Evolutionary conservation across 2,888 invertebrate species (phyloP), one percentile per base, ranked within the genome.

Genomic region (Biston stratarius): DNA sequence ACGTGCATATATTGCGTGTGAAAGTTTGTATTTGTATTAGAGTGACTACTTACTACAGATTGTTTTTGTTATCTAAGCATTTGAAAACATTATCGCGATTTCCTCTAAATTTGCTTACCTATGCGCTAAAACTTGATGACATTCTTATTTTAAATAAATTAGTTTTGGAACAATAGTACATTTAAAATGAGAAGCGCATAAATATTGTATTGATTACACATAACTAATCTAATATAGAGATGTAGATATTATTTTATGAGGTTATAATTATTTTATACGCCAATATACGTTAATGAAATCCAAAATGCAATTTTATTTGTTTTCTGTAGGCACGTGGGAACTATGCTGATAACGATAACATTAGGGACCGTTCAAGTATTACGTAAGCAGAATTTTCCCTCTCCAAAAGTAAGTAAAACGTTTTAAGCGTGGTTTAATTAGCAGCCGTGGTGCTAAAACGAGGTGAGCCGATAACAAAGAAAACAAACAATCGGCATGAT

Each of bases 221-320:
- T 58, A 65, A 58, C 57, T 65, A 67, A 45, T 59, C 49, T 64
- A 60, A 69, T 38, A 60, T 61, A 47, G 51, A 61, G 53, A 53
- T 53, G 51, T 67, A 61, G 51, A 61, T 61, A 52, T 53, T 52
- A 56, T 60, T 61, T 53, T 15, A 58, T 62, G 60, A 55, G 40
- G 12, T 70, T 61, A 63, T 64, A 38, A 38, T 38, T 8, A 9
- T 68, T 58, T 71, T 68, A 69, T 68, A 63, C 42, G 64, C 67
- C 67, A 73, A 73, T 73, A 61, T 62, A 60, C 55, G 44, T 61
- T 68, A 40, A 61, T 61, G 63, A 52, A 56, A 49, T 36, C 40
- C 34, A 15, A 15, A 1, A 15, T 38, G 10, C 24, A 44, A 57
- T 53, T 24, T 47, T 11, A 48, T 48, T 48, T 48, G 3, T 24